A percentile compares a stretch with the other conserved stretches of the same genome.
Evolutionary conservation across 2,113 vertebrate genomes (phyloP).

Genomic region (Piprites chloris): DNA sequence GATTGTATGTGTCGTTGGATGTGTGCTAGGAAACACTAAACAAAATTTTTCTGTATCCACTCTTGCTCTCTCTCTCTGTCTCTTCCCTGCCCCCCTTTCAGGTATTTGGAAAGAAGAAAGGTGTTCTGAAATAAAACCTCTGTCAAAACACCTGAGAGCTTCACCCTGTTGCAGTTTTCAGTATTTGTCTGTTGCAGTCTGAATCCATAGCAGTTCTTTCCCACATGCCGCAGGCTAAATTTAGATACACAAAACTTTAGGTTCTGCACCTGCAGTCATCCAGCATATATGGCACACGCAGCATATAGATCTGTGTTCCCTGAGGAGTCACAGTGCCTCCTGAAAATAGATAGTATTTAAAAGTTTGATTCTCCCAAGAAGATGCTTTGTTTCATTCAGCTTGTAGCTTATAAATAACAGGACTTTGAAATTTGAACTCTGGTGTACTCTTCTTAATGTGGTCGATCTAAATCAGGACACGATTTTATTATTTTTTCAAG

Average conservation of each 20-base stretch:
- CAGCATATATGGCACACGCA: not conserved
- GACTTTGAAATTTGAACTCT: not conserved
- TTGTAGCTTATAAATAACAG: not conserved
- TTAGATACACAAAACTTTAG: not conserved
- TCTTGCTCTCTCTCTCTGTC: not conserved
- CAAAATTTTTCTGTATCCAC: not conserved
- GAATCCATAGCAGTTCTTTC: not conserved
- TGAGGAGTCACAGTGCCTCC: not conserved
- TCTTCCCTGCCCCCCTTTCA: not conserved
- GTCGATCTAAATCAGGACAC: not conserved
- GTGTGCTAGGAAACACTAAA: not conserved
- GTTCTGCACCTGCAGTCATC: not conserved
- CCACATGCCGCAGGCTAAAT: not conserved
- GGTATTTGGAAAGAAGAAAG: not conserved
- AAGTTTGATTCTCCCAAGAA: not conserved
- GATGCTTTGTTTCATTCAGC: not conserved
- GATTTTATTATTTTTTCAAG: not conserved
- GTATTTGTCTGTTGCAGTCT: not conserved
- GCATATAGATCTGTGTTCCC: not conserved
- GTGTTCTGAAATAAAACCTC: not conserved
- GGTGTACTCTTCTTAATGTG: not conserved
- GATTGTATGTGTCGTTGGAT: not conserved
- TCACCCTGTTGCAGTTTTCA: not conserved
- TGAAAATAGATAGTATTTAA: not conserved
- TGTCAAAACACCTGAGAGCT: not conserved